A percentile compares a stretch with the other conserved stretches of the same genome.
phyloP scores from a whole-genome alignment of 2,113 vertebrate genomes.

The Eonycteris spelaea region DNA sequence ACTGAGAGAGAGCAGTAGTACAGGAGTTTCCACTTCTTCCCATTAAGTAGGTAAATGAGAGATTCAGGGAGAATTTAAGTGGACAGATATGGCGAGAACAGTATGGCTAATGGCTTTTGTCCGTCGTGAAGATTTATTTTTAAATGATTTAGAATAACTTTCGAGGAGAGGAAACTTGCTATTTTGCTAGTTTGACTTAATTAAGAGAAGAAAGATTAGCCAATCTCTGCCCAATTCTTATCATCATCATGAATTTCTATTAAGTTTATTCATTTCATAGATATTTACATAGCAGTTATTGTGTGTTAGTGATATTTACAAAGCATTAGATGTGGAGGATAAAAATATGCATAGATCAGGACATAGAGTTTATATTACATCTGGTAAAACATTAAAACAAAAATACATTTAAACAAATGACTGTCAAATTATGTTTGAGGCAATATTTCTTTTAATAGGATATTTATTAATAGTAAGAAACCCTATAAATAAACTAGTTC shows the following conservation, averaged over 20 bases:
- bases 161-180: background rate
- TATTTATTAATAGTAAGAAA: background rate
- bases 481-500: background rate
- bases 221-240: background rate
- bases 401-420: background rate
- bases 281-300: background rate
- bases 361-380: background rate
- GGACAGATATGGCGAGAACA: background rate
- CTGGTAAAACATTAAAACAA: background rate
- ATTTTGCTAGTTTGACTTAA: background rate
- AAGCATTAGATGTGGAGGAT: background rate
- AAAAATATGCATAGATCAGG: background rate
- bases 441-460: background rate
- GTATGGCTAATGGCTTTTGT: background rate
- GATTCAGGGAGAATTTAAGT: background rate
- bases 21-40: background rate
- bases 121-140: background rate
- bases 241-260: background rate
- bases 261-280: background rate
- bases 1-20: background rate
- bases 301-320: background rate
- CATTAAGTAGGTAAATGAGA: background rate
- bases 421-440: constrained; percentile 2
- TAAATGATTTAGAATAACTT: background rate
- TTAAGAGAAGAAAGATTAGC: background rate